Evolutionary conservation across 2,888 invertebrate genomes (phyloP), one percentile per base, ranked within the genome.

Genomic region (Amitus sp.): DNA sequence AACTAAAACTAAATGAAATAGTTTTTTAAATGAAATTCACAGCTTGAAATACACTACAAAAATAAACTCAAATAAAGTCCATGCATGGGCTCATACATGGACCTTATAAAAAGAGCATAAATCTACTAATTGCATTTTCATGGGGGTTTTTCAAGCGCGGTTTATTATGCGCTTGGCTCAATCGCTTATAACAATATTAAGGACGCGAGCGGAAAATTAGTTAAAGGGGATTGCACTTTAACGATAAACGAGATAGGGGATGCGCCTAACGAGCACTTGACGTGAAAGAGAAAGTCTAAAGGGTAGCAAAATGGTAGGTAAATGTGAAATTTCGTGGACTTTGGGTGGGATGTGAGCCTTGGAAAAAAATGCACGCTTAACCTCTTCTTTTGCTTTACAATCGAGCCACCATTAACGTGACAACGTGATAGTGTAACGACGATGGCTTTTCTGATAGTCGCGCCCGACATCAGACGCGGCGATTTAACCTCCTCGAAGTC

Each of bases 261-360:
- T 58, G 55, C 61, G 49, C 52, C 58, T 61, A 58, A 65, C 50
- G 53, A 58, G 51, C 50, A 64, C 58, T 65, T 58, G 57, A 58
- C 28, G 47, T 33, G 47, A 61, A 55, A 54, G 55, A 57, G 45
- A 57, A 54, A 57, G 45, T 34, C 13, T 47, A 54, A 58, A 51
- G 60, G 64, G 64, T 61, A 33, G 56, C 45, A 51, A 65, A 65
- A 65, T 54, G 49, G 54, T 54, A 57, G 50, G 60, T 34, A 54
- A 57, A 53, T 49, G 53, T 30, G 51, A 59, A 57, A 61, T 65
- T 65, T 65, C 50, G 54, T 40, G 42, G 55, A 47, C 55, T 65
- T 61, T 65, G 58, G 54, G 33, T 34, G 40, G 47, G 54, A 57
- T 51, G 51, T 40, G 19, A 55, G 54, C 60, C 53, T 54, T 13